These are phyloP conservation scores for Gnathonemus longibarbis DNA, from an alignment of 2,113 vertebrate species.

Conservation along the genomic window DNA sequence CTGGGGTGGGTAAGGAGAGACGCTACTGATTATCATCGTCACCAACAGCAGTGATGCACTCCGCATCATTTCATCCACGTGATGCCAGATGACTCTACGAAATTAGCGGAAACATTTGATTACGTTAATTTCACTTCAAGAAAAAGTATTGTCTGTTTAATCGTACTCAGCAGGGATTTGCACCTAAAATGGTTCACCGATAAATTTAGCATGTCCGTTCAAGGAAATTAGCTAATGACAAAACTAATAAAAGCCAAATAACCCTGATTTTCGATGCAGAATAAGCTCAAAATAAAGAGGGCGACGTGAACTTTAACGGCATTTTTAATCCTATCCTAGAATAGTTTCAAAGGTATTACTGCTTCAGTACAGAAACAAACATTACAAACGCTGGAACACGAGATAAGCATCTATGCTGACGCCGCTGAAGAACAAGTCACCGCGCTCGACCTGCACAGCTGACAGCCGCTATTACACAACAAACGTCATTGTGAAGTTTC, in stretches of 20 bases:
- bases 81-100: neutral
- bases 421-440: neutral
- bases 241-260: slow-evolving; percentile 8
- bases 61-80: neutral
- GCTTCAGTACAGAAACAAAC: neutral
- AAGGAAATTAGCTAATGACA: slow-evolving; percentile 1
- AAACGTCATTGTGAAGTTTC: neutral
- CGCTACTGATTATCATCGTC: neutral
- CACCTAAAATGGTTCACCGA: slow-evolving; percentile 3
- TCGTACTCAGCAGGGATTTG: neutral
- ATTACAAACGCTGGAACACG: neutral
- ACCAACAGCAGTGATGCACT: neutral
- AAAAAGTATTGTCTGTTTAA: neutral
- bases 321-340: neutral
- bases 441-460: neutral
- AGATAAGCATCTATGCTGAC: neutral
- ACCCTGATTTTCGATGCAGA: neutral
- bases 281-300: slow-evolving; percentile 5
- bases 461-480: neutral
- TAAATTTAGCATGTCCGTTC: neutral
- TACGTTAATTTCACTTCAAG: neutral
- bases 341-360: neutral
- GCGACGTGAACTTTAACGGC: neutral
- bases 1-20: slow-evolving; percentile 48
- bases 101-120: neutral